These are phyloP conservation scores for Turdus rufiventris DNA, from an alignment of 2,113 vertebrate species.

Conservation along the genomic window DNA sequence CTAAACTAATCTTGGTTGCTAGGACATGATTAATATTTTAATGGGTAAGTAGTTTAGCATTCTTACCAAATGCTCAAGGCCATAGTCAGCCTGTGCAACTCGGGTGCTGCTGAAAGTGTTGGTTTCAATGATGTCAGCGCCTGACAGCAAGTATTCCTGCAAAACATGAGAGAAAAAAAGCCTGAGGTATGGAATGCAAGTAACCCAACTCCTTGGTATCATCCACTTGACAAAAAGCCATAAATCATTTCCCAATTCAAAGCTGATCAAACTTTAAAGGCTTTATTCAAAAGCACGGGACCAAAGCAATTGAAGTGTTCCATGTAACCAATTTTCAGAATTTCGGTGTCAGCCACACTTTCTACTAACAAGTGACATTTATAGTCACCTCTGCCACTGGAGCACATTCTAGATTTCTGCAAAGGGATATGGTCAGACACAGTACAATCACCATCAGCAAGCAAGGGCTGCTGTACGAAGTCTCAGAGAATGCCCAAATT, in stretches of 20 bases:
- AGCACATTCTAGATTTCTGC: background rate
- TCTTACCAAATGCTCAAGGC: slow-evolving; percentile 87
- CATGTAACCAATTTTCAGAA: background rate
- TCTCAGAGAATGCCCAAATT: background rate
- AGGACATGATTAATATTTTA: background rate
- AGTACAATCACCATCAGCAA: background rate
- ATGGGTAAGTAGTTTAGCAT: background rate
- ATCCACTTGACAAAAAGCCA: background rate
- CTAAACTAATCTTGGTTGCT: background rate
- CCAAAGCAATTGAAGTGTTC: background rate
- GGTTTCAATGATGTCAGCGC: slow-evolving; percentile 94
- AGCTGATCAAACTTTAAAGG: background rate
- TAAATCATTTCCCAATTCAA: background rate
- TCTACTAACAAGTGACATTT: background rate
- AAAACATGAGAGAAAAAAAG: background rate
- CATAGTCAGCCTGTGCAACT: slow-evolving; percentile 92
- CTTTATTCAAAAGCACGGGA: background rate
- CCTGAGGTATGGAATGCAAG: background rate
- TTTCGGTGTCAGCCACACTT: background rate
- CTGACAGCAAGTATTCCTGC: slow-evolving; percentile 91
- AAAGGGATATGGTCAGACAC: background rate
- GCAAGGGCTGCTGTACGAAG: background rate
- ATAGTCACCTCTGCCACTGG: background rate
- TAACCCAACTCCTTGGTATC: background rate
- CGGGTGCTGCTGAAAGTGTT: slow-evolving; percentile 96